Base-by-base conservation (phyloP, 2,113 vertebrate genomes). In the Apteryx mantelli region DNA sequence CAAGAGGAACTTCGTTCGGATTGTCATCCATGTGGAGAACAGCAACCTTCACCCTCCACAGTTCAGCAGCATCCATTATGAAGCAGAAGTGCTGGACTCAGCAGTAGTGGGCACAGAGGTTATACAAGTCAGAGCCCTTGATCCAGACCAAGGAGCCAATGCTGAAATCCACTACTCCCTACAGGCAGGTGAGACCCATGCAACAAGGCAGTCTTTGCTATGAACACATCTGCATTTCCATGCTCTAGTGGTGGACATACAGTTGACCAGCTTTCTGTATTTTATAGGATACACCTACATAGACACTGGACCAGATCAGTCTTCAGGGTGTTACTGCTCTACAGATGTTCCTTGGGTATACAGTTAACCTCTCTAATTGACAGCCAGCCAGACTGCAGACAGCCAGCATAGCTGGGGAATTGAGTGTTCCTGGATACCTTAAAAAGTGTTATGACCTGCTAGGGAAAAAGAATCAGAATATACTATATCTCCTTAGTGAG, bases 1-100 rank as follows among this genome's bases (percentile, higher is more conserved):
- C 78, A 99, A 99, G 91, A 98, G 99, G 95, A 99, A 99, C 95
- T 99, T 99, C 91, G 99, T 98, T 28, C 98, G 99, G 89, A 98
- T 99, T 77, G 96, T 98, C 77, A 86, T 99, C 86, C 91, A 97
- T 0, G 98, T 99, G 75, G 98, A 99, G 86, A 99, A 98, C 94
- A 98, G 98, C 91, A 99, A 99, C 85, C 98, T 99, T 73, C 98
- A 99, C 93, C 97, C 98, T 6, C 99, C 99, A 0, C 96, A 87
- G 18, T 99, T 99, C 97, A 98, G 98, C 92, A 98, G 97, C 74
- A 95, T 98, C 34, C 98, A 98, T 24, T 99, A 99, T 0, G 98
- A 99, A 93, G 98, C 96, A 38, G 97, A 83, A 66, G 84, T 99
- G 75, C 97, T 98, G 65, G 98, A 99, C 94, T 94, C 98, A 2